Evolutionary conservation across 2,888 invertebrate genomes (phyloP).

Genomic region (Corythucha ciliata): DNA sequence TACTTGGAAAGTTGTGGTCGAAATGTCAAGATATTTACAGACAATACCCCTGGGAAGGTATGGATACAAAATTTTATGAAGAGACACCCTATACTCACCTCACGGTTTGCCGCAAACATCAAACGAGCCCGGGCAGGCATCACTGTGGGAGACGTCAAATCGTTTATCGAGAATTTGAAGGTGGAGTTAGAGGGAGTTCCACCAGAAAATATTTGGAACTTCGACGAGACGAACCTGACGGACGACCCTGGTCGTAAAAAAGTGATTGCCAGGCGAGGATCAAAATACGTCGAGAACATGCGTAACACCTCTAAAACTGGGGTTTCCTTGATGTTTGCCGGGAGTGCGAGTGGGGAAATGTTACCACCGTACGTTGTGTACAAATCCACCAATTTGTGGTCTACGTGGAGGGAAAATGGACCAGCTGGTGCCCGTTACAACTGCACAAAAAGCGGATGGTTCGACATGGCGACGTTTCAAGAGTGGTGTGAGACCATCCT

Average conservation of each 20-base stretch:
- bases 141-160: constrained; percentile 27
- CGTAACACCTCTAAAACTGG: no score
- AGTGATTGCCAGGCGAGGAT: constrained; percentile 35
- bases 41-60: constrained; percentile 36
- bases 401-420: constrained; percentile 41
- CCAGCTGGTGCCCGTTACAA: constrained; percentile 40
- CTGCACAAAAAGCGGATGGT: constrained; percentile 39
- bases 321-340: no score
- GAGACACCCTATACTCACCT: constrained; percentile 27
- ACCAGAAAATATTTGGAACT: constrained; percentile 37
- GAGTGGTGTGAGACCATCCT: constrained; percentile 38
- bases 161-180: constrained; percentile 32
- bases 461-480: constrained; percentile 37
- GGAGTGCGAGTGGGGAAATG: no score
- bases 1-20: constrained; percentile 15
- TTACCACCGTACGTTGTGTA: constrained; percentile 42
- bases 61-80: constrained; percentile 33
- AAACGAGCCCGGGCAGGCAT: constrained; percentile 32
- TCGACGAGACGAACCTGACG: constrained; percentile 36
- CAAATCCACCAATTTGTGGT: constrained; percentile 41
- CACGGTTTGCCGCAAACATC: constrained; percentile 32
- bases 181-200: constrained; percentile 30
- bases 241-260: constrained; percentile 37
- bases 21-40: constrained; percentile 6
- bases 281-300: constrained; percentile 39